Evolutionary conservation across 2,888 invertebrate species (phyloP), one percentile per base, ranked within the genome.

Genomic region (Papilio protenor): DNA sequence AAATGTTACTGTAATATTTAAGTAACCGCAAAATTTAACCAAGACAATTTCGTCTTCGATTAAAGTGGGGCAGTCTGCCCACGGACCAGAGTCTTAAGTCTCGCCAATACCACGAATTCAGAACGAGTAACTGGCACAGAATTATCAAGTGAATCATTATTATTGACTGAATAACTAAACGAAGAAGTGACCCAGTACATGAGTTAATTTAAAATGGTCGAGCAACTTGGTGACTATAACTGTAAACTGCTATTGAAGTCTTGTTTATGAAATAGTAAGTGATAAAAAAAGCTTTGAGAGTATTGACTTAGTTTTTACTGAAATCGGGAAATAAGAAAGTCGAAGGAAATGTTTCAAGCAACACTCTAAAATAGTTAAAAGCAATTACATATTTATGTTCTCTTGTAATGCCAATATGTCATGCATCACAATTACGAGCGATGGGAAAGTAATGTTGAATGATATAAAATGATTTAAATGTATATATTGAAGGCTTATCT

Each of bases 21-120:
- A 21, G 52, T n/a, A 52, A 52, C 61, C 21, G 18, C 12, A 52
- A 74, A 77, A 72, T 55, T 23, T 52, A 78, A 73, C 71, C 57
- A 64, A 71, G 74, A 71, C 49, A 59, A 40, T 71, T 77, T 78
- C 52, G 75, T 18, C 47, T 75, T 21, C 55, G 55, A 70, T 64
- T 77, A 40, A 78, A 78, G 59, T 75, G 45, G 78, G 72, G n/a
- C 75, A 78, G 23, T 64, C 64, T 47, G 61, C 61, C 71, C 75
- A 70, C 61, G 45, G 57, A 64, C 33, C 49, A 73, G 23, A 70
- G 74, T 45, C 61, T 57, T 64, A 71, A 77, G 59, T 33, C 57
- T 64, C 55, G 52, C 64, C 75, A 72, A 75, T 78, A 75, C 75
- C 21, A 52, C 23, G 78, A 75, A 78, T 72, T 73, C 64, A 72